A percentile compares a stretch with the other conserved stretches of the same genome.
Evolutionary conservation across 1,140 invertebrate genomes (phyloP).

Genomic region (Aethina tumida): DNA sequence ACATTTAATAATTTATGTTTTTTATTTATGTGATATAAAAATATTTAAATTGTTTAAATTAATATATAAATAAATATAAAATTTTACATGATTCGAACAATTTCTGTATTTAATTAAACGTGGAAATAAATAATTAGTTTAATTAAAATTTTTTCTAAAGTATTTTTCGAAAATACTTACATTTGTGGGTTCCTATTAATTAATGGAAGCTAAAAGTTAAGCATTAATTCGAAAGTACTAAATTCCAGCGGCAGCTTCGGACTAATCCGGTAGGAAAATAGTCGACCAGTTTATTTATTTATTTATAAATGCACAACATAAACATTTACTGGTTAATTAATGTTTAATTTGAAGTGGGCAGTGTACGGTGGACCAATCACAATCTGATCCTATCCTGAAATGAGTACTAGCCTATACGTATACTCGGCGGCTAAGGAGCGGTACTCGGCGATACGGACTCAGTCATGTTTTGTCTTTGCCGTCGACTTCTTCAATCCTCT

Average conservation of each 20-base stretch:
- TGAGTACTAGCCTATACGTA: conserved; percentile 14
- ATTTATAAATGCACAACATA: conserved; percentile 10
- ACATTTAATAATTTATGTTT: no score
- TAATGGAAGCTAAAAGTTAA: no score
- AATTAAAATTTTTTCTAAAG: conserved; percentile 4
- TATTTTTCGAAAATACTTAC: conserved; percentile 7
- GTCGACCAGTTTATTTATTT: background rate
- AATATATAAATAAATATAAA: no score
- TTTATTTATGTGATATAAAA: no score
- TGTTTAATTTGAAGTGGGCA: conserved; percentile 17
- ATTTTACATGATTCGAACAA: no score
- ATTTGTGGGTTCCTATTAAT: conserved; percentile 4
- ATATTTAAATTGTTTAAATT: no score
- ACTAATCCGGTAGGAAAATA: background rate
- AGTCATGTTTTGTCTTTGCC: conserved; percentile 23
- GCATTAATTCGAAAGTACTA: no score
- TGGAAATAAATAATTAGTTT: no score
- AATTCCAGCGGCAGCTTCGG: no score
- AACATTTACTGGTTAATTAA: conserved; percentile 22
- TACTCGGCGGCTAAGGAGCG: conserved; percentile 18
- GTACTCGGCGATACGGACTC: conserved; percentile 16
- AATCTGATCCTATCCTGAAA: conserved; percentile 23
- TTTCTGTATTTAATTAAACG: no score
- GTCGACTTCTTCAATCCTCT: conserved; percentile 13
- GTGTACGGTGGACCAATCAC: conserved; percentile 18